phyloP scores from a whole-genome alignment of 2,113 vertebrate species.

The Podarcis muralis region DNA sequence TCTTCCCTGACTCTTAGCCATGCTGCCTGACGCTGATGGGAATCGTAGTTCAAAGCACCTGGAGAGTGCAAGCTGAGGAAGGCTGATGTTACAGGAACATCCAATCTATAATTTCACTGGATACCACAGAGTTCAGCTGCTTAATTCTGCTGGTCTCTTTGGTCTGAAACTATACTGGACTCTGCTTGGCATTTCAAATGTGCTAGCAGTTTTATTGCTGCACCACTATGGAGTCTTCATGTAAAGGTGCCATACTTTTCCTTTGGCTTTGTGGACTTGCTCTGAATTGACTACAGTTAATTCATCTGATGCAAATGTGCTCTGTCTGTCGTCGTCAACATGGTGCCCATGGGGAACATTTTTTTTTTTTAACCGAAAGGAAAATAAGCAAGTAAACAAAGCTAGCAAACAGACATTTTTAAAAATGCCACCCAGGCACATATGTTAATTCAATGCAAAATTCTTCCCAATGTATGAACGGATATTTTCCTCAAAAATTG shows the following conservation, averaged over 20 bases:
- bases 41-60: neutral
- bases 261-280: neutral
- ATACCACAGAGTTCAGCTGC: neutral
- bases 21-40: too few species aligned
- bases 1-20: too few species aligned
- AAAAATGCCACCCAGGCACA: neutral
- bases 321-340: constrained; percentile 26
- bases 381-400: neutral
- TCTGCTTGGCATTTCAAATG: too few species aligned
- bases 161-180: too few species aligned
- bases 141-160: neutral
- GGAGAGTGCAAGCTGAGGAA: neutral
- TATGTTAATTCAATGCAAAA: neutral
- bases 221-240: neutral
- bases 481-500: neutral
- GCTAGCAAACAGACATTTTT: neutral
- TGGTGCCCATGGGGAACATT: neutral
- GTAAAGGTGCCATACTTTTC: neutral
- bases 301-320: constrained; percentile 49
- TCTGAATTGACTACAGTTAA: constrained; percentile 28
- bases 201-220: too few species aligned
- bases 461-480: neutral
- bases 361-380: neutral
- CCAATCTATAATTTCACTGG: neutral
- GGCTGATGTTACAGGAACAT: neutral